A percentile compares a stretch with the other conserved stretches of the same genome.
phyloP scores from a whole-genome alignment of 2,888 invertebrate genomes.

The Coelopa pilipes region DNA sequence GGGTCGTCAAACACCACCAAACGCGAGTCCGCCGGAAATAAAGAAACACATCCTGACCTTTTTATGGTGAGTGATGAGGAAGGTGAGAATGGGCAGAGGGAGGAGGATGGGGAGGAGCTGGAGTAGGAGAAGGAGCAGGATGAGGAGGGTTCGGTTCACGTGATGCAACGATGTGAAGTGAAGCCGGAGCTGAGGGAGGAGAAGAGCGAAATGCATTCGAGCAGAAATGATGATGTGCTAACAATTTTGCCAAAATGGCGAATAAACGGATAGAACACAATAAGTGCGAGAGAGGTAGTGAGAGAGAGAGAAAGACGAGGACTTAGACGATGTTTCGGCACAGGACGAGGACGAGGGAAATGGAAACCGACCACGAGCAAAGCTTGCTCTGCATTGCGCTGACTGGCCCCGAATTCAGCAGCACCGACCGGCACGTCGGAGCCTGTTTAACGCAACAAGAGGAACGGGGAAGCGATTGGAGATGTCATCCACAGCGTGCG shows the following conservation, averaged over 20 bases:
- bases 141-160: background rate
- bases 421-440: too few relatives aligned
- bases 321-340: background rate
- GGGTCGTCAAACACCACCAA: conserved; percentile 13
- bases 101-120: background rate
- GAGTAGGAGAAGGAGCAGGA: background rate
- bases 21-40: conserved; percentile 2
- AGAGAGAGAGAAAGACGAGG: background rate
- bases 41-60: conserved; percentile 27
- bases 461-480: too few relatives aligned
- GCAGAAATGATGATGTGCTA: conserved; percentile 25
- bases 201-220: background rate
- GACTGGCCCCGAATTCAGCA: too few relatives aligned
- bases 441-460: too few relatives aligned
- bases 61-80: background rate
- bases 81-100: background rate
- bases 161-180: background rate
- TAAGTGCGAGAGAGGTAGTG: background rate
- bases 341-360: background rate
- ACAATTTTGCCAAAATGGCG: background rate
- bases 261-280: background rate
- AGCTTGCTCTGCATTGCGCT: too few relatives aligned
- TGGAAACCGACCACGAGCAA: too few relatives aligned
- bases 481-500: too few relatives aligned
- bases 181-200: background rate